Percentiles rank a stretch among this genome's conserved stretches.
Evolutionary conservation across 2,113 vertebrate genomes (phyloP).

Genomic region (Sapajus apella): DNA sequence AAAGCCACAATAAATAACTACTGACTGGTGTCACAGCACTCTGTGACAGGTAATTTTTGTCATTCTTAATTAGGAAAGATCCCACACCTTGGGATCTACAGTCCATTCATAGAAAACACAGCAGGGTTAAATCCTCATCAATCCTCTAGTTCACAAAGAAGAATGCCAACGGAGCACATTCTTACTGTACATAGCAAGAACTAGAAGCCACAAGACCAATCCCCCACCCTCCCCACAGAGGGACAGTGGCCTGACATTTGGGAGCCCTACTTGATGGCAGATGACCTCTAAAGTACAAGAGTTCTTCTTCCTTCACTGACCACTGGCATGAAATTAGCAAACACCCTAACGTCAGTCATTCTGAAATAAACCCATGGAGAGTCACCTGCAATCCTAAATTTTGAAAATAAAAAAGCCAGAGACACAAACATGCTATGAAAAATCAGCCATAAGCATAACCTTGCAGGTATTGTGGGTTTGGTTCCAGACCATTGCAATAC

Average conservation of each 20-base stretch:
- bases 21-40: not conserved
- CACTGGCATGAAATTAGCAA: not conserved
- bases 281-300: not conserved
- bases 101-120: slow-evolving; percentile 13
- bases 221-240: not conserved
- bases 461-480: not conserved
- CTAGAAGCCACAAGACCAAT: not conserved
- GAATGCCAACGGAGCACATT: not conserved
- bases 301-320: not conserved
- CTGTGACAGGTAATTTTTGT: not conserved
- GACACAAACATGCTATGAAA: not conserved
- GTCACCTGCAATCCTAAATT: not conserved
- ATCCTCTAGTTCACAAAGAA: not conserved
- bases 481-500: not conserved
- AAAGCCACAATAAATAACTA: not conserved
- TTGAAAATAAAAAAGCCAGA: not conserved
- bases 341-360: not conserved
- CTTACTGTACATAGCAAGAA: not conserved
- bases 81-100: not conserved
- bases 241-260: not conserved
- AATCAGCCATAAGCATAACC: not conserved
- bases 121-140: not conserved
- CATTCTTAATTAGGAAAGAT: not conserved
- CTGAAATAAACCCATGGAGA: not conserved
- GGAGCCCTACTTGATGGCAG: not conserved